Percentiles rank a stretch among this genome's conserved stretches.
These are phyloP conservation scores for Drosophila ambigua DNA, from an alignment of 1,140 invertebrate species.

Conservation along the genomic window DNA sequence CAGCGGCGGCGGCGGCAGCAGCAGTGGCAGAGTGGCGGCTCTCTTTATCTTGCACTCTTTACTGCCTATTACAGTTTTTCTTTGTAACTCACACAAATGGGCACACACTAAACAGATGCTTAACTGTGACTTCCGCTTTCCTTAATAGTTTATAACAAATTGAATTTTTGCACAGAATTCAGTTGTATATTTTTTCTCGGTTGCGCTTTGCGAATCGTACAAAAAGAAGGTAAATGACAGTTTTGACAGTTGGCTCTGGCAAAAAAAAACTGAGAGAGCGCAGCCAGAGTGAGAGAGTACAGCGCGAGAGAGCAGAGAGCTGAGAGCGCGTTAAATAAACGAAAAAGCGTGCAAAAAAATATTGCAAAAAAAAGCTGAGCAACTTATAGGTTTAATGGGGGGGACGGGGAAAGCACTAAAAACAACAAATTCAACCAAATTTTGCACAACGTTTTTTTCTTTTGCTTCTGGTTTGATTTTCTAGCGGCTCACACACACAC, in stretches of 20 bases:
- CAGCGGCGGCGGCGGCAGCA: background rate
- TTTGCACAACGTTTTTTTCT: constrained; percentile 33
- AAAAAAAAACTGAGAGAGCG: constrained; percentile 36
- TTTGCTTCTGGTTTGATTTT: constrained; percentile 11
- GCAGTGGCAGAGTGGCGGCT: background rate
- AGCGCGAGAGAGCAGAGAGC: constrained; percentile 21
- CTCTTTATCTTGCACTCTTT: background rate
- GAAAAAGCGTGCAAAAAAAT: constrained; percentile 70
- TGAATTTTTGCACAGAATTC: constrained; percentile 27
- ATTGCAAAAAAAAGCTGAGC: constrained; percentile 64
- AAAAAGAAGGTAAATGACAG: constrained; percentile 66
- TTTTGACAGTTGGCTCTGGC: constrained; percentile 68
- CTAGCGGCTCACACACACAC: constrained; percentile 41
- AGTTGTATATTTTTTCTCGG: constrained; percentile 37
- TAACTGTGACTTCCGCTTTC: background rate
- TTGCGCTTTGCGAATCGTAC: constrained; percentile 63
- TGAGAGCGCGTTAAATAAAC: constrained; percentile 62
- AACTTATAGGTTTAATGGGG: constrained; percentile 41
- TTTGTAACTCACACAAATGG: constrained; percentile 26
- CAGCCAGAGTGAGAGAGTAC: constrained; percentile 29
- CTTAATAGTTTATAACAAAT: background rate
- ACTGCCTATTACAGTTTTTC: constrained; percentile 2
- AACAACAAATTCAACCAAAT: constrained; percentile 45
- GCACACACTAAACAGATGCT: background rate
- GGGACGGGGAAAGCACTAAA: constrained; percentile 16